Percentiles rank a stretch among this genome's conserved stretches.
Conservation (phyloP, 2,797 vertebrate species). For the Spondyliosoma cantharus region DNA sequence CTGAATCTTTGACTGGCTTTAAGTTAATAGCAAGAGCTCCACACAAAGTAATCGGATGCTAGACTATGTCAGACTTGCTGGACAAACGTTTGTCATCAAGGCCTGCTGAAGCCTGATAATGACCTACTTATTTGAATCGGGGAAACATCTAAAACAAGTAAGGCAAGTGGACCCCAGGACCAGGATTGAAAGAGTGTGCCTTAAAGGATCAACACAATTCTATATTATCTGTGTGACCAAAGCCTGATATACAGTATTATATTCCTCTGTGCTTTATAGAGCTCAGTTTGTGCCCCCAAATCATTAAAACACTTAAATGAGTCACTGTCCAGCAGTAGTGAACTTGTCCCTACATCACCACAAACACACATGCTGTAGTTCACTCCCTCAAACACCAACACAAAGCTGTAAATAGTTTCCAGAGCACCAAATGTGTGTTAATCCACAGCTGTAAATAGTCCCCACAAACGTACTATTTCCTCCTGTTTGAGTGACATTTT, state of each 20-base stretch:
- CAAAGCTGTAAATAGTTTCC: neutral
- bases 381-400: neutral
- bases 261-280: too few relatives aligned
- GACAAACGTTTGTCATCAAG: too few relatives aligned
- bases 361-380: neutral
- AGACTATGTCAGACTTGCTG: too few relatives aligned
- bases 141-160: too few relatives aligned
- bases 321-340: neutral
- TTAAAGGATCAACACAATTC: too few relatives aligned
- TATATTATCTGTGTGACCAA: neutral
- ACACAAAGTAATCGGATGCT: too few relatives aligned
- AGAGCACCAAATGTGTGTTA: constrained; percentile 3
- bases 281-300: neutral
- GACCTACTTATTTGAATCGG: too few relatives aligned
- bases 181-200: too few relatives aligned
- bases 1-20: too few relatives aligned
- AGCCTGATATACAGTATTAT: neutral
- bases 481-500: neutral
- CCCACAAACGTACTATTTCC: neutral
- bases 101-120: too few relatives aligned
- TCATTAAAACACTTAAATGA: neutral
- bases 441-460: neutral
- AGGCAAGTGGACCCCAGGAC: too few relatives aligned
- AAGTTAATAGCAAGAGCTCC: too few relatives aligned
- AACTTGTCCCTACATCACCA: neutral